phyloP scores from a whole-genome alignment of 1,140 invertebrate genomes.

The Lepidotrigona ventralis region DNA sequence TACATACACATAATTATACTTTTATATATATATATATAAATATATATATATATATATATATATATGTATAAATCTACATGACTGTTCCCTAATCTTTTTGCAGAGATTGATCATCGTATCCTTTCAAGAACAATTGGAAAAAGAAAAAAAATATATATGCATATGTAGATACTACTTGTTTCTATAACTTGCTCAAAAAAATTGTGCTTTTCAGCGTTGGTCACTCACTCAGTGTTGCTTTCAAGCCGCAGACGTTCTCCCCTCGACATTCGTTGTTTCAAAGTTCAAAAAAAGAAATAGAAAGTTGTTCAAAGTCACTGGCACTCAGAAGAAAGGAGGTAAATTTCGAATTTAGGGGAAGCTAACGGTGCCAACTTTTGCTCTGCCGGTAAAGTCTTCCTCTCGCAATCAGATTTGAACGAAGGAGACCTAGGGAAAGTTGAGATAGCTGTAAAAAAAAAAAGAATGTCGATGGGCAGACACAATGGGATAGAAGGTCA shows the following conservation, averaged over 20 bases:
- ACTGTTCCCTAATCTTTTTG: constrained; percentile 23
- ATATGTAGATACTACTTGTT: neutral
- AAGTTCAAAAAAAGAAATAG: neutral
- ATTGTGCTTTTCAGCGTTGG: neutral
- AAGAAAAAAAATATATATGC: neutral
- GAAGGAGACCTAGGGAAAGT: neutral
- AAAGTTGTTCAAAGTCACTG: neutral
- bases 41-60: too few species aligned
- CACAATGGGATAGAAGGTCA: constrained; percentile 12
- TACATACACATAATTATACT: constrained; percentile 46
- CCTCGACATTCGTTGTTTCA: neutral
- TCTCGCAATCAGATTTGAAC: neutral
- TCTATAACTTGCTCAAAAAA: neutral
- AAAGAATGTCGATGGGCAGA: neutral
- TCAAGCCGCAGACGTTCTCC: neutral
- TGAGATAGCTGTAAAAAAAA: neutral
- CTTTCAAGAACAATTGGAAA: neutral
- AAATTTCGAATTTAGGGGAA: neutral
- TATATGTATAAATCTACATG: constrained; percentile 36
- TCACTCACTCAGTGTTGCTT: constrained; percentile 18
- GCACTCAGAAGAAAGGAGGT: neutral
- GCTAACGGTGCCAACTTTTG: neutral
- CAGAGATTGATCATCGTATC: constrained; percentile 32
- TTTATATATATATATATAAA: constrained; percentile 11
- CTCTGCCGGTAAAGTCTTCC: neutral